Conservation (phyloP, 2,113 vertebrate species). For the Baryphthengus martii region DNA sequence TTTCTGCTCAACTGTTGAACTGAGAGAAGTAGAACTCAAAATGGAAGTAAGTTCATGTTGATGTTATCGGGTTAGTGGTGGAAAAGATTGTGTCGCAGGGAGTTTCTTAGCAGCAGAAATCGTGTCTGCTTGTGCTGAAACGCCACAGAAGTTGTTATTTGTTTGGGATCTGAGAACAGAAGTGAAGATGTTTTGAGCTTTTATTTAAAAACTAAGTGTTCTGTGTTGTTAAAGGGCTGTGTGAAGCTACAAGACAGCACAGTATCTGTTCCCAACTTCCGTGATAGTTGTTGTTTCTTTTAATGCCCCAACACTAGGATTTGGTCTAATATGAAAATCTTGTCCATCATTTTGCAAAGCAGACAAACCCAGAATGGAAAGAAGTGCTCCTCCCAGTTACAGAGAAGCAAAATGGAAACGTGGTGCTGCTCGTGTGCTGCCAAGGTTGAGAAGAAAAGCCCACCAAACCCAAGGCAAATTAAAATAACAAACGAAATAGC, state of each 20-base stretch:
- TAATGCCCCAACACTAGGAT: background rate
- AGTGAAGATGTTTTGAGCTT: background rate
- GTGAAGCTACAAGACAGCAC: background rate
- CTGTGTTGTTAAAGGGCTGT: background rate
- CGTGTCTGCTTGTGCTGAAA: background rate
- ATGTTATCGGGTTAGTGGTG: background rate
- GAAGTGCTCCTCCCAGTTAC: background rate
- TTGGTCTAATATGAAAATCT: background rate
- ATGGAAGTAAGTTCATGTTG: background rate
- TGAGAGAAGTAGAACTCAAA: background rate
- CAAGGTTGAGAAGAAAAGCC: background rate
- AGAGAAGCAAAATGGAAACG: background rate
- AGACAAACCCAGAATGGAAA: background rate
- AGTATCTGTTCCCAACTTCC: background rate
- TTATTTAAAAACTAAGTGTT: background rate
- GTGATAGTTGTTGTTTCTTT: background rate
- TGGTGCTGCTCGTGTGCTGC: background rate
- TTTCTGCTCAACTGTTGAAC: background rate
- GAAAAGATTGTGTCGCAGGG: background rate
- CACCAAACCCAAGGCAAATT: background rate
- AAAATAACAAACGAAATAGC: background rate
- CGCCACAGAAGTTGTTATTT: background rate
- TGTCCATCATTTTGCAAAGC: background rate
- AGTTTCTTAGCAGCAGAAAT: background rate
- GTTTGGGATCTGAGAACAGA: background rate